phyloP scores from a whole-genome alignment of 2,113 vertebrate genomes.

The Menura novaehollandiae region DNA sequence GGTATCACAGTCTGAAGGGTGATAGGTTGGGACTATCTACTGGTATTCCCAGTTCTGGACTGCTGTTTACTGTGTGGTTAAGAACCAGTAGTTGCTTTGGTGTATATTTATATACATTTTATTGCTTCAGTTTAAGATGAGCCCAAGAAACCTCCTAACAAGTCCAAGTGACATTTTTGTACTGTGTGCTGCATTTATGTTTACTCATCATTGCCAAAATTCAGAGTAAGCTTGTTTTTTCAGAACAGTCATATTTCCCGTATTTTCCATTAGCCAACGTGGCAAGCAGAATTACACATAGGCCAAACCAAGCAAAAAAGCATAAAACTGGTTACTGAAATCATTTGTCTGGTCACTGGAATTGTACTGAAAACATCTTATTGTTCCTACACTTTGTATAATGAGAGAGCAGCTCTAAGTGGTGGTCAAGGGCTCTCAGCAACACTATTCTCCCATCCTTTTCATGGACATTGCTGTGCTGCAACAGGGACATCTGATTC shows the following conservation, averaged over 20 bases:
- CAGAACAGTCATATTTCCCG: background rate
- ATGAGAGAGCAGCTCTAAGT: background rate
- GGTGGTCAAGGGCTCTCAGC: background rate
- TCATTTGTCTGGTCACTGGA: background rate
- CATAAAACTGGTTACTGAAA: background rate
- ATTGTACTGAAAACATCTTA: background rate
- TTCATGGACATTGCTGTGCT: background rate
- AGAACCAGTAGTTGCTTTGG: background rate
- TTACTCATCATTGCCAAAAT: background rate
- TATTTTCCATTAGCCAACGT: background rate
- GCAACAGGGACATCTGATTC: background rate
- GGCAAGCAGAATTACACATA: background rate
- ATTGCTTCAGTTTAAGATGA: background rate
- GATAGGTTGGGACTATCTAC: background rate
- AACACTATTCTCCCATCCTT: background rate
- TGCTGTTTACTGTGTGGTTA: background rate
- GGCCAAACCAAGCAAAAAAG: background rate
- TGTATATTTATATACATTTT: background rate
- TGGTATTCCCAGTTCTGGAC: background rate
- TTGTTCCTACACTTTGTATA: background rate
- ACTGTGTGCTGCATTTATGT: background rate
- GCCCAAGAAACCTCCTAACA: background rate
- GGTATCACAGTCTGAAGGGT: background rate
- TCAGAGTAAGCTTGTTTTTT: background rate
- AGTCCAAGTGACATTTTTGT: background rate